These are phyloP conservation scores for Drosophila prostipennis DNA, from an alignment of 2,888 invertebrate species.

Conservation along the genomic window DNA sequence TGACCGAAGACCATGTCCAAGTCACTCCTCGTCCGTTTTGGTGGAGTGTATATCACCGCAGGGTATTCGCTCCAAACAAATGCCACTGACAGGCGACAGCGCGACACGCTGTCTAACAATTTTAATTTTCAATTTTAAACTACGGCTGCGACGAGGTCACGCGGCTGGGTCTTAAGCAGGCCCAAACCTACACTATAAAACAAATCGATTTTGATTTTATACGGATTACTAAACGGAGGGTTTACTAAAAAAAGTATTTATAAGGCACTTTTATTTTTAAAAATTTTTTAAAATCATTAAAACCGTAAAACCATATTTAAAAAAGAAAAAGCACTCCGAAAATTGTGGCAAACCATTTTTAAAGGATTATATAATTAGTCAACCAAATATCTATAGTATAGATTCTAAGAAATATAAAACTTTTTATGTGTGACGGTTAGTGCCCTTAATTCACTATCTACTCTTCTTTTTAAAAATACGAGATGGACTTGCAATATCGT, in stretches of 20 bases:
- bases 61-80: conserved; percentile 63
- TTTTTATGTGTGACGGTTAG: no score
- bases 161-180: conserved; percentile 52
- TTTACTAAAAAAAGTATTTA: not conserved
- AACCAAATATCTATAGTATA: no score
- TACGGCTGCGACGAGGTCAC: conserved; percentile 56
- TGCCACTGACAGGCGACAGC: conserved; percentile 71
- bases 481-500: no score
- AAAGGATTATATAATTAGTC: no score
- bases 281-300: no score
- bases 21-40: conserved; percentile 32
- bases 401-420: no score
- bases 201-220: not conserved
- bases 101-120: conserved; percentile 78
- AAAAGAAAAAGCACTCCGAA: no score
- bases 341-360: no score
- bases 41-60: conserved; percentile 46
- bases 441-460: no score
- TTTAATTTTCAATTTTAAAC: conserved; percentile 77
- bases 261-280: no score
- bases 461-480: no score
- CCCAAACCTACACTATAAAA: conserved; percentile 23
- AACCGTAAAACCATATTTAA: no score
- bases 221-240: not conserved
- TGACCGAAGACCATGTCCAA: conserved; percentile 32